Evolutionary conservation across 2,797 vertebrate genomes (phyloP), one percentile per base, ranked within the genome.

Genomic region (Oceanodroma leucorhoa): DNA sequence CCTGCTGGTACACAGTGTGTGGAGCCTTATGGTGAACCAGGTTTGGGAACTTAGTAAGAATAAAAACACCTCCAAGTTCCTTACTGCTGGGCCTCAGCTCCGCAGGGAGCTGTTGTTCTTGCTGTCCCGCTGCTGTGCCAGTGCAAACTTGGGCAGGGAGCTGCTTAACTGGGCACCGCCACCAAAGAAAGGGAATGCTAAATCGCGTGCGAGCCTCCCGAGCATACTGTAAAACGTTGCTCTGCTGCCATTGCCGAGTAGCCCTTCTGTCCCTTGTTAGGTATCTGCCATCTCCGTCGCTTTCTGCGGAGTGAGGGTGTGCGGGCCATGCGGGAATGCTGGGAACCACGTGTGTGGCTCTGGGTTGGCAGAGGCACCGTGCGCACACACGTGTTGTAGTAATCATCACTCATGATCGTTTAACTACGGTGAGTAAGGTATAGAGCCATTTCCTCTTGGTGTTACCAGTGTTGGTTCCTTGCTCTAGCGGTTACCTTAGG

Each of bases 161-260:
- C 34, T 60, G 45, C 84, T 45, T 15, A 6, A 2, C 77, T 41
- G n/a, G 27, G 22, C 58, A n/a, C 3, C 3, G 10, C 26, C 55
- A 6, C 62, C 34, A 16, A 16, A 32, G 50, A 32, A 15, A 12
- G 45, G 45, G 22, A 34, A n/a, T 6, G 17, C 51, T n/a, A 8
- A 29, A 0, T 21, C 5, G 4, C 9, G 3, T 7, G 12, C 0
- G 0, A 27, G 6, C 0, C 32, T 57, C 46, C 27, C 1, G 2
- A 41, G 67, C 20, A 0, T 3, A 1, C 22, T 34, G 41, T 27
- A 23, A 50, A 34, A 6, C 0, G 2, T 26, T 23, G 50, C 38
- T 57, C 12, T 18, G 14, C 6, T 11, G 45, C 1, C 2, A 43
- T 23, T 62, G 29, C 46, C 3, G 7, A 14, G 20, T 4, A n/a